Percentiles rank a stretch among this genome's conserved stretches.
These are phyloP conservation scores for Alsophila aescularia DNA, from an alignment of 2,888 invertebrate species.

Conservation along the genomic window DNA sequence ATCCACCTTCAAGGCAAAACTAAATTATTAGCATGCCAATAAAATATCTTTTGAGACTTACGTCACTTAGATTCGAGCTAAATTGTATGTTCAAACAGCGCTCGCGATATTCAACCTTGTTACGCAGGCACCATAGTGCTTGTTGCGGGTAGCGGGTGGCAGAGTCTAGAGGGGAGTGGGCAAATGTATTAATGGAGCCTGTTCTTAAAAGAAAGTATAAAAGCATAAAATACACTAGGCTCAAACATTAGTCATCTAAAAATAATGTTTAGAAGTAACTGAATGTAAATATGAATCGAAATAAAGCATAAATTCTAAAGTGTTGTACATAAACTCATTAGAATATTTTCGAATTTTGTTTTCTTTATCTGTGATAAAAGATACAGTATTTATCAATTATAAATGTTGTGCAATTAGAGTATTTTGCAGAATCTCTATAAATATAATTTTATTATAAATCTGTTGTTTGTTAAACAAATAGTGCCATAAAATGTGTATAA, in stretches of 20 bases:
- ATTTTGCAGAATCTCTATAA: constrained; percentile 19
- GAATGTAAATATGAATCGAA: constrained; percentile 68
- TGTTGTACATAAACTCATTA: constrained; percentile 72
- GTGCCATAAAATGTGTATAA: constrained; percentile 1
- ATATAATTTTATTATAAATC: constrained; percentile 4
- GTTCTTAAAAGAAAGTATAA: background rate
- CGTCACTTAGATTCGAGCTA: no score
- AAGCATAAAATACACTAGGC: constrained; percentile 4
- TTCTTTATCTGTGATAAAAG: constrained; percentile 71
- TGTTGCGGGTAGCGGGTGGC: no score
- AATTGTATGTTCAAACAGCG: no score
- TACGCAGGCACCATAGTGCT: no score
- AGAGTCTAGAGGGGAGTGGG: no score
- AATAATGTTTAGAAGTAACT: constrained; percentile 45
- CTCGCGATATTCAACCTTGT: no score
- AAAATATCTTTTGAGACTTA: no score
- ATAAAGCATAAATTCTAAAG: constrained; percentile 81
- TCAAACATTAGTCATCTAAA: constrained; percentile 43
- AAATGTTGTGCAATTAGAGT: constrained; percentile 42
- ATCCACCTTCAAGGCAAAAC: no score
- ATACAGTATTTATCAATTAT: constrained; percentile 50
- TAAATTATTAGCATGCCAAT: no score
- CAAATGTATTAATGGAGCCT: no score
- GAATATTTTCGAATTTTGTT: constrained; percentile 48
- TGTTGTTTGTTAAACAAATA: background rate